These are phyloP conservation scores for Lophochroa leadbeateri DNA, from an alignment of 2,113 vertebrate genomes.

Conservation along the genomic window DNA sequence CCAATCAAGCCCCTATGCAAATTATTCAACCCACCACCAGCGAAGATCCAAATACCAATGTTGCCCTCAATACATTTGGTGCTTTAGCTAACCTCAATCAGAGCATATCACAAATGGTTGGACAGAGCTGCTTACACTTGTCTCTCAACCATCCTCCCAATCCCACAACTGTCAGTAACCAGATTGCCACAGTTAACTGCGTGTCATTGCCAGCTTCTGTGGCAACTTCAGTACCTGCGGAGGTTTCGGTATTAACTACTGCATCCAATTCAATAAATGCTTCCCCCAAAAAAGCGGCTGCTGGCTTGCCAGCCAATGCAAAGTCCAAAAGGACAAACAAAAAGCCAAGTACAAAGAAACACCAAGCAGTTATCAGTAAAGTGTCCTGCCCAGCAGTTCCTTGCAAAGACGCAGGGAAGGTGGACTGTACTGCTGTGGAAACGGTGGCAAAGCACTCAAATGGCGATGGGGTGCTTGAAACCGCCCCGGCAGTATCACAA, in stretches of 20 bases:
- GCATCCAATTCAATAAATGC: slow-evolving; percentile 35
- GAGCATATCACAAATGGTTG: slow-evolving; percentile 93
- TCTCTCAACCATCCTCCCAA: slow-evolving; percentile 72
- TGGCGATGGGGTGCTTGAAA: neutral
- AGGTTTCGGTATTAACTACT: slow-evolving; percentile 55
- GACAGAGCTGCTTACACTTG: slow-evolving; percentile 82
- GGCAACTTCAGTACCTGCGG: slow-evolving; percentile 39
- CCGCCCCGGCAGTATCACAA: neutral
- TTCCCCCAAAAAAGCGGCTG: slow-evolving; percentile 26
- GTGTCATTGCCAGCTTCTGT: slow-evolving; percentile 58
- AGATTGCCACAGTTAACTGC: slow-evolving; percentile 60
- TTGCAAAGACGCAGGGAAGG: slow-evolving; percentile 65
- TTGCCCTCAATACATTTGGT: slow-evolving; percentile 93
- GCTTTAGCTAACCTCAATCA: slow-evolving; percentile 96
- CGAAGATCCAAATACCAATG: slow-evolving; percentile 92
- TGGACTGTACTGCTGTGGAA: slow-evolving; percentile 26
- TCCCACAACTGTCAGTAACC: slow-evolving; percentile 71
- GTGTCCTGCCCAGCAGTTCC: slow-evolving; percentile 35
- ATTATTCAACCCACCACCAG: slow-evolving; percentile 92
- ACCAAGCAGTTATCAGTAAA: slow-evolving; percentile 63
- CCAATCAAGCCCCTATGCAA: slow-evolving; percentile 87
- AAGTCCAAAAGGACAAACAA: slow-evolving; percentile 82
- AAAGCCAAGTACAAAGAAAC: slow-evolving; percentile 79
- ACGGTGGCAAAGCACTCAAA: neutral
- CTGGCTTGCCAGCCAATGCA: slow-evolving; percentile 38